These are phyloP conservation scores for Agelaius tricolor DNA, from an alignment of 2,113 vertebrate genomes.

Conservation along the genomic window DNA sequence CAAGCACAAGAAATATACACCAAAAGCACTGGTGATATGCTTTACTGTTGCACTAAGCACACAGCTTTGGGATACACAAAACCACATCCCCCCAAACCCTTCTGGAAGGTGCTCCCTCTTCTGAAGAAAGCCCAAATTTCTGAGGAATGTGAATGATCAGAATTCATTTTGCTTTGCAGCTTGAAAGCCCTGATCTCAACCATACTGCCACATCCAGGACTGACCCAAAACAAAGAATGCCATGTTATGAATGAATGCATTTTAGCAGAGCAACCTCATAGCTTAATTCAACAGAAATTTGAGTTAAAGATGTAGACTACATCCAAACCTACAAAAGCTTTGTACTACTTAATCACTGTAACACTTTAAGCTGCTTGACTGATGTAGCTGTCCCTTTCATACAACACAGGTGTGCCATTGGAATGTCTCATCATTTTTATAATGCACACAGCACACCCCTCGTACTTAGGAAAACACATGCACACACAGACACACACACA, in stretches of 20 bases:
- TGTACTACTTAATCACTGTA: not conserved
- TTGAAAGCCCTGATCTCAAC: not conserved
- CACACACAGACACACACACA: no score
- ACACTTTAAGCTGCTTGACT: not conserved
- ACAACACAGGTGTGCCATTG: not conserved
- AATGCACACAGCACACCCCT: not conserved
- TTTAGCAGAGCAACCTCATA: not conserved
- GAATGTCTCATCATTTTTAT: not conserved
- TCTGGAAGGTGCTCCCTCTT: not conserved
- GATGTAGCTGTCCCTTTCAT: not conserved
- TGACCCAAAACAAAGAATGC: not conserved
- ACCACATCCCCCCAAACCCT: fast-evolving
- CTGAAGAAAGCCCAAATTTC: not conserved
- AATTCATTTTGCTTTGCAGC: not conserved
- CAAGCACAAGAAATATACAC: not conserved
- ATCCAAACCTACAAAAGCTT: not conserved
- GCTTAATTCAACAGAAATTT: fast-evolving
- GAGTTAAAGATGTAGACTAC: not conserved
- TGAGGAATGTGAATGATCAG: not conserved
- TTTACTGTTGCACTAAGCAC: not conserved
- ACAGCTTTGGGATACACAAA: not conserved
- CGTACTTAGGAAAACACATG: not conserved
- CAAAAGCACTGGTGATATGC: not conserved
- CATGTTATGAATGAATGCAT: not conserved
- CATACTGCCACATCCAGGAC: not conserved